Percentiles rank a stretch among this genome's conserved stretches.
These are phyloP conservation scores for Calosoma granatense DNA, from an alignment of 1,140 invertebrate species.

Conservation along the genomic window DNA sequence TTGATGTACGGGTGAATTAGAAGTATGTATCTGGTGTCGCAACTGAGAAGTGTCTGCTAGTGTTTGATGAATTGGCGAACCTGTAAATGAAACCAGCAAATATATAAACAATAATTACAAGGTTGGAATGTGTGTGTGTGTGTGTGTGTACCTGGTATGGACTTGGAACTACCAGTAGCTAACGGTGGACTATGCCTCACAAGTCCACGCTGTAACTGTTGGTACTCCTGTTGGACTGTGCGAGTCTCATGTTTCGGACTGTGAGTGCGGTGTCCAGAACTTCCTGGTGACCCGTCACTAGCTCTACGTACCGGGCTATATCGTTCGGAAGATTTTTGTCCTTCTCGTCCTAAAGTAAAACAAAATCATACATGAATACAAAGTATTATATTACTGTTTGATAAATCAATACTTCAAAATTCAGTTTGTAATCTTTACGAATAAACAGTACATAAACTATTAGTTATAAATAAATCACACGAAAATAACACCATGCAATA, in stretches of 20 bases:
- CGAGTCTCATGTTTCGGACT: conserved; percentile 34
- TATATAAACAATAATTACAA: background rate
- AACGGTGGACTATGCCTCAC: conserved; percentile 41
- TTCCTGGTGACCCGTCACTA: conserved; percentile 60
- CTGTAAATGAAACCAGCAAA: conserved; percentile 26
- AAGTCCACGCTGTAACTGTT: conserved; percentile 50
- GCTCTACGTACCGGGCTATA: conserved; percentile 85
- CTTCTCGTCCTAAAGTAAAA: conserved; percentile 38
- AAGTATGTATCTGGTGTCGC: conserved; percentile 21
- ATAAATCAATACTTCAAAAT: background rate
- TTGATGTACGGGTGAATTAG: conserved; percentile 25
- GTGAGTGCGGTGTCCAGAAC: conserved; percentile 43
- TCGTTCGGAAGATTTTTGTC: conserved; percentile 51
- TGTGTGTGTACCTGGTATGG: conserved; percentile 28
- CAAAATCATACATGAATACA: background rate
- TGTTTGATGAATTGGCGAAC: conserved; percentile 57
- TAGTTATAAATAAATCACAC: background rate
- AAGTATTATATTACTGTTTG: background rate
- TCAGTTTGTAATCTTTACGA: no score
- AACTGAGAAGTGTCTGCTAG: conserved; percentile 19
- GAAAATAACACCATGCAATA: no score
- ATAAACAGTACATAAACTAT: no score
- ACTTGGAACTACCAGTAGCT: conserved; percentile 15
- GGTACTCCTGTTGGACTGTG: conserved; percentile 60
- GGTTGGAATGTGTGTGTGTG: background rate